These are phyloP conservation scores for Psettodes erumei DNA, from an alignment of 2,113 vertebrate genomes.

Conservation along the genomic window DNA sequence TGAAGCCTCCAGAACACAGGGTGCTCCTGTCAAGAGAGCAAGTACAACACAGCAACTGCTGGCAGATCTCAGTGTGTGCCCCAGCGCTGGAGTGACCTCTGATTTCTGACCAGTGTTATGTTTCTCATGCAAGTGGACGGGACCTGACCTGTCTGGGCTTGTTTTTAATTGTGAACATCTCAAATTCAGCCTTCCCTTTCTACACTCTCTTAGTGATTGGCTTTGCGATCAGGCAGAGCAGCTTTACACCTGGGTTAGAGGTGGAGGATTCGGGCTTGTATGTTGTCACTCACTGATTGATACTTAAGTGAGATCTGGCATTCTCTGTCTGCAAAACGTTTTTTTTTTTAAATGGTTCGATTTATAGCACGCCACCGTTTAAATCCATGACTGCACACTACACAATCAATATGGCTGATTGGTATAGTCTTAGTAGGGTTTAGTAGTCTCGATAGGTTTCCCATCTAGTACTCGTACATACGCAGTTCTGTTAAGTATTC, in stretches of 20 bases:
- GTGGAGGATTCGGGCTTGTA: neutral
- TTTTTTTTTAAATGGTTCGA: no score
- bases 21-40: constrained; percentile 58
- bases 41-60: constrained; percentile 68
- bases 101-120: constrained; percentile 31
- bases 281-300: neutral
- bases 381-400: neutral
- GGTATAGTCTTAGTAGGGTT: no score
- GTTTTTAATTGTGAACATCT: constrained; percentile 8
- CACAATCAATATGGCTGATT: neutral
- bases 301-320: neutral
- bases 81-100: constrained; percentile 42
- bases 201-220: neutral
- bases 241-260: neutral
- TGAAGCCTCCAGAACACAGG: constrained; percentile 60
- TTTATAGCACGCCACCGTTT: no score
- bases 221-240: constrained; percentile 4
- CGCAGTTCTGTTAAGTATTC: neutral
- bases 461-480: neutral
- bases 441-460: neutral
- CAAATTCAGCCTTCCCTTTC: neutral
- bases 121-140: constrained; percentile 12
- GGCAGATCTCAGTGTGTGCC: constrained; percentile 36
- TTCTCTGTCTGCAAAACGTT: neutral
- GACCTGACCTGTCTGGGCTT: constrained; percentile 8